Evolutionary conservation across 2,888 invertebrate genomes (phyloP).

Genomic region (Drosophila leonis): DNA sequence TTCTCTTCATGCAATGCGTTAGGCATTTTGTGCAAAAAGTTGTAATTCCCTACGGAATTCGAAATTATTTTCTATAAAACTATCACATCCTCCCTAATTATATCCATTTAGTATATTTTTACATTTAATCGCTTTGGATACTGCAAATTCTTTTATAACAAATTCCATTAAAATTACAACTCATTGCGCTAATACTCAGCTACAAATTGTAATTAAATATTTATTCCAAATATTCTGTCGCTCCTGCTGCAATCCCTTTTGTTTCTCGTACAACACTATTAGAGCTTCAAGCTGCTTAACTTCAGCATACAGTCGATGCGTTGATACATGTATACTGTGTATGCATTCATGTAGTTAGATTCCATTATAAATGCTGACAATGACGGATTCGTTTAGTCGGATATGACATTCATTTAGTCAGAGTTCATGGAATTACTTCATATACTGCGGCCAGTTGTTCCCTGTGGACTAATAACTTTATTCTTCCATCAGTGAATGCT

Average conservation of each 20-base stretch:
- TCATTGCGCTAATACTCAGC: background rate
- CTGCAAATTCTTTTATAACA: background rate
- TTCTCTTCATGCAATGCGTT: too few relatives aligned
- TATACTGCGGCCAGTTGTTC: conserved; percentile 25
- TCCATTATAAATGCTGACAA: conserved; percentile 57
- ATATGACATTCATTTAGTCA: conserved; percentile 63
- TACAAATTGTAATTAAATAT: background rate
- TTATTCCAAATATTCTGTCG: background rate
- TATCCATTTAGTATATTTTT: too few relatives aligned
- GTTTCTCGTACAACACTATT: background rate
- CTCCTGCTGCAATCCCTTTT: background rate
- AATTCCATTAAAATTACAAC: background rate
- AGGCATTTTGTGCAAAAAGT: too few relatives aligned
- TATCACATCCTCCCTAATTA: too few relatives aligned
- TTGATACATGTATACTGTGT: background rate
- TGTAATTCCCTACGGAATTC: too few relatives aligned
- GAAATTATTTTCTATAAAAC: too few relatives aligned
- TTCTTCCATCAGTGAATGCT: conserved; percentile 45
- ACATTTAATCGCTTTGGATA: too few relatives aligned
- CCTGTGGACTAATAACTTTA: conserved; percentile 71
- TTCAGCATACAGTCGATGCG: conserved; percentile 6
- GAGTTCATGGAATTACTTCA: conserved; percentile 30
- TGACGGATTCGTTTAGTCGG: conserved; percentile 68
- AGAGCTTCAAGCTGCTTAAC: background rate
- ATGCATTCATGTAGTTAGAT: conserved; percentile 6